These are phyloP conservation scores for Pangasius sanitwongsei DNA, from an alignment of 2,797 vertebrate species.

Conservation along the genomic window DNA sequence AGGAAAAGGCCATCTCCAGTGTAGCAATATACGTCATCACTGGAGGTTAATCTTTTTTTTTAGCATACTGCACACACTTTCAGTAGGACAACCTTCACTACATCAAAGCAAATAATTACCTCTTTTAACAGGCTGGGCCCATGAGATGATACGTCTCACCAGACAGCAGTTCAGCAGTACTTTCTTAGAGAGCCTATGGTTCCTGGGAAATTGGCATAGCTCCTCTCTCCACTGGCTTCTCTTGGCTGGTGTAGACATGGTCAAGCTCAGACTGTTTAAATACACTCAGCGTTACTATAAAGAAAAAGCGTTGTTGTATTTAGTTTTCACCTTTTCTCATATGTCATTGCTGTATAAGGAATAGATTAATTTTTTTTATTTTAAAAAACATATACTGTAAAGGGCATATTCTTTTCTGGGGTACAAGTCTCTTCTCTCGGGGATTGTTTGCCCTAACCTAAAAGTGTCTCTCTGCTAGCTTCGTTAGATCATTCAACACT, in stretches of 20 bases:
- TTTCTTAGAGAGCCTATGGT: constrained; percentile 78
- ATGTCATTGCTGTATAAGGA: neutral
- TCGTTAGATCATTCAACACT: constrained; percentile 29
- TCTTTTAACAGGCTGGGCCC: constrained; percentile 78
- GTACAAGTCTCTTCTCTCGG: neutral
- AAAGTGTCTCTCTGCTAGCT: constrained; percentile 33
- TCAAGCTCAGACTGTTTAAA: constrained; percentile 62
- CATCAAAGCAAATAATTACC: constrained; percentile 67
- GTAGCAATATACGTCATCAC: neutral
- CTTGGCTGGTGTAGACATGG: constrained; percentile 74
- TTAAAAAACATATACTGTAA: neutral
- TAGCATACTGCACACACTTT: too few species aligned
- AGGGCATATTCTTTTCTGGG: constrained; percentile 25
- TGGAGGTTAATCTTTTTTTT: neutral
- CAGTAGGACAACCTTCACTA: neutral
- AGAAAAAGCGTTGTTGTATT: neutral
- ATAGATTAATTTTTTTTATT: neutral
- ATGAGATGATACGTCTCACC: constrained; percentile 80
- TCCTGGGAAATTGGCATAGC: constrained; percentile 74
- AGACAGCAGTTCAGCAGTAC: constrained; percentile 82
- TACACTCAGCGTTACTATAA: constrained; percentile 15
- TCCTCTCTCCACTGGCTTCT: constrained; percentile 75
- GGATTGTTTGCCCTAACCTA: constrained; percentile 14
- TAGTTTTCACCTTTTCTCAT: neutral
- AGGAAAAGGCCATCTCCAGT: neutral